Evolutionary conservation across 2,888 invertebrate genomes (phyloP).

Genomic region (Fragum whitleyi): DNA sequence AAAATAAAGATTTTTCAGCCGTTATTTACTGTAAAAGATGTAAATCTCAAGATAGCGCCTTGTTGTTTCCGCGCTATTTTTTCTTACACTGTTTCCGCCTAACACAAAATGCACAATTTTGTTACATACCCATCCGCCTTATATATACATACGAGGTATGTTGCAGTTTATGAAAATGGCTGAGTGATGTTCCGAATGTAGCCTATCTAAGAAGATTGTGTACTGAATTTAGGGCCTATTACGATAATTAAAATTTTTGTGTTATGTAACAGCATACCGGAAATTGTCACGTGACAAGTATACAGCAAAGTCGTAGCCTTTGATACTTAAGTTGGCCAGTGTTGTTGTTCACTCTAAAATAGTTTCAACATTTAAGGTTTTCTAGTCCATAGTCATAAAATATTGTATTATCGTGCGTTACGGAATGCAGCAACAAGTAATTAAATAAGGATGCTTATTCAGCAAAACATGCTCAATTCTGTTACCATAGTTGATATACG

Average conservation of each 20-base stretch:
- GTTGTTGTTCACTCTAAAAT: not conserved
- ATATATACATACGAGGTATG: too few relatives aligned
- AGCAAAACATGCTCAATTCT: not conserved
- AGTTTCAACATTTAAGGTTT: not conserved
- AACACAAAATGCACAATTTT: too few relatives aligned
- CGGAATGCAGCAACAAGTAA: not conserved
- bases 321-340: not conserved
- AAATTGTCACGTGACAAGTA: not conserved
- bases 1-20: too few relatives aligned
- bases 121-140: too few relatives aligned
- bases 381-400: conserved; percentile 6
- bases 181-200: too few relatives aligned
- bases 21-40: too few relatives aligned
- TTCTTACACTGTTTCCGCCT: too few relatives aligned
- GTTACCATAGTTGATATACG: too few relatives aligned
- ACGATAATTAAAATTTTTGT: conserved; percentile 1
- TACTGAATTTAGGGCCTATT: not conserved
- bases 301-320: not conserved
- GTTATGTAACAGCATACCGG: conserved; percentile 18
- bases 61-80: too few relatives aligned
- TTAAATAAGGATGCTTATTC: not conserved
- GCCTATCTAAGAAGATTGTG: too few relatives aligned
- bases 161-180: too few relatives aligned
- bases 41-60: too few relatives aligned
- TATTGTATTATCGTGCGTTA: not conserved